These are phyloP conservation scores for Erynnis tages DNA, from an alignment of 2,888 invertebrate genomes.

Conservation along the genomic window DNA sequence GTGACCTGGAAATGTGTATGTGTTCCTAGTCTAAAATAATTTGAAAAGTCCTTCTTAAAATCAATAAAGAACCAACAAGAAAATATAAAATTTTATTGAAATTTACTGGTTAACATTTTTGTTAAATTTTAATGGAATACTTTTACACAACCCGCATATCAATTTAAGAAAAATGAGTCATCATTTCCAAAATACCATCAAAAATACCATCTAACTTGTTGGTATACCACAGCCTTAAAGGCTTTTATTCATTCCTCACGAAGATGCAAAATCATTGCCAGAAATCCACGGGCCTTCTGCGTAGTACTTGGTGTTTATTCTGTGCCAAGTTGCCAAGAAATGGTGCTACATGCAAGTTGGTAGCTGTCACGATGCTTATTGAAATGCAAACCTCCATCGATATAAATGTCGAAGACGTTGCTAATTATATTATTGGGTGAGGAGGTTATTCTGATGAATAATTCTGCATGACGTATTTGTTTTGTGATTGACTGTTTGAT, in stretches of 20 bases:
- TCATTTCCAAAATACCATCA: too few relatives aligned
- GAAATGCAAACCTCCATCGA: slow-evolving; percentile 10
- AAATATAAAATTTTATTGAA: too few relatives aligned
- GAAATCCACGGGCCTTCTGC: slow-evolving; percentile 14
- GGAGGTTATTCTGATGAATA: neutral
- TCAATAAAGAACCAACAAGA: too few relatives aligned
- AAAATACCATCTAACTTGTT: too few relatives aligned
- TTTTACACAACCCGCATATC: too few relatives aligned
- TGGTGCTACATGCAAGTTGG: neutral
- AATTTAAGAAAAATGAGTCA: too few relatives aligned
- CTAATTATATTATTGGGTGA: slow-evolving; percentile 10
- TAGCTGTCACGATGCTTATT: slow-evolving; percentile 17
- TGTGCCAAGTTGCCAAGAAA: slow-evolving; percentile 8
- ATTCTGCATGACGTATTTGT: neutral
- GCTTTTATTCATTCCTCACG: slow-evolving; percentile 22
- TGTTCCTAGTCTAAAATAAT: neutral
- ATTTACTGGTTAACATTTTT: too few relatives aligned
- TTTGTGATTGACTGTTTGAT: neutral
- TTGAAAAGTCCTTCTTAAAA: too few relatives aligned
- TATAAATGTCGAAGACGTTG: slow-evolving; percentile 2
- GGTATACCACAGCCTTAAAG: slow-evolving; percentile 1
- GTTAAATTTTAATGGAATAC: too few relatives aligned
- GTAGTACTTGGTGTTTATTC: slow-evolving; percentile 19
- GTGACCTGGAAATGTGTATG: neutral
- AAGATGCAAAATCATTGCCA: slow-evolving; percentile 26